These are phyloP conservation scores for Aselliscus stoliczkanus DNA, from an alignment of 2,797 vertebrate species.

Conservation along the genomic window DNA sequence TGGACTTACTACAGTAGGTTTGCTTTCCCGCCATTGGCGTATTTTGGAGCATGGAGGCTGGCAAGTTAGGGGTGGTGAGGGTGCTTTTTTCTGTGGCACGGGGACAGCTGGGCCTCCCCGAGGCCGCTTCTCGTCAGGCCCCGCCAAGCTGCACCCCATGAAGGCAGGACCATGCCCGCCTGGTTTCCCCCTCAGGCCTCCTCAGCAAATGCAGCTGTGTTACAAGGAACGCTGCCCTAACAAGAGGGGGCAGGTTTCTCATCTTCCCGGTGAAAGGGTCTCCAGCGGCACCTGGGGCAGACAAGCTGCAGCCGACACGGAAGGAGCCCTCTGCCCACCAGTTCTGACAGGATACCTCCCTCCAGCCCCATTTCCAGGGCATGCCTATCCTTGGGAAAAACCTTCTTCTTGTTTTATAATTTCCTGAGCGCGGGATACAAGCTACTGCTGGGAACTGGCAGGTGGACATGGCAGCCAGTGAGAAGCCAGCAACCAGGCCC, in stretches of 20 bases:
- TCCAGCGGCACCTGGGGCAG: not conserved
- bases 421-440: not conserved
- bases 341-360: not conserved
- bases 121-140: not conserved
- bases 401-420: not conserved
- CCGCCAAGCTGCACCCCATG: accelerated
- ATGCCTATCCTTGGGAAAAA: not conserved
- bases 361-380: not conserved
- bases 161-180: not conserved
- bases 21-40: accelerated
- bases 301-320: accelerated
- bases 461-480: accelerated
- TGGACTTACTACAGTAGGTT: no score
- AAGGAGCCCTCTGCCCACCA: no score
- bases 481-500: not conserved
- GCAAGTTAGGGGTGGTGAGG: not conserved
- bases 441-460: not conserved
- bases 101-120: no score
- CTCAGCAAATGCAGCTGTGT: not conserved
- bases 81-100: not conserved
- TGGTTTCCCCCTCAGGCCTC: not conserved
- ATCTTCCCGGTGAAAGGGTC: not conserved
- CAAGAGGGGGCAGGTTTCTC: not conserved
- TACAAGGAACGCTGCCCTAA: not conserved
- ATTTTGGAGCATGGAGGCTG: not conserved